Evolutionary conservation across 2,113 vertebrate species (phyloP).

Genomic region (Notarius quadriscutis): DNA sequence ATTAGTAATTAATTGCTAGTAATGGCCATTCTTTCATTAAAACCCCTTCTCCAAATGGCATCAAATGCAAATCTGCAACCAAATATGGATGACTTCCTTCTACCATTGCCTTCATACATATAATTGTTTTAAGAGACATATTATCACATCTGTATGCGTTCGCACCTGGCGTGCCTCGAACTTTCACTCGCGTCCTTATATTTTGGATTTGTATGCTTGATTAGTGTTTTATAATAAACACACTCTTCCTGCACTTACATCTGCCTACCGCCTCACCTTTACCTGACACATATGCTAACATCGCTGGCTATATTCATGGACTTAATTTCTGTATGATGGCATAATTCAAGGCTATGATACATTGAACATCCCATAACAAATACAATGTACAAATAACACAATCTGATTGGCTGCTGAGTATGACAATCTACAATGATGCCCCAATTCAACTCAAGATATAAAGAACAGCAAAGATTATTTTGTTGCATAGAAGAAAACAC

Average conservation of each 20-base stretch:
- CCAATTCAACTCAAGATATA: background rate
- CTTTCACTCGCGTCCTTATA: too few species aligned
- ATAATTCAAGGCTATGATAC: background rate
- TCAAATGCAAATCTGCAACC: background rate
- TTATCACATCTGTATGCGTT: too few species aligned
- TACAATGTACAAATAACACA: background rate
- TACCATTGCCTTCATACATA: background rate
- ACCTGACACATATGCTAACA: background rate
- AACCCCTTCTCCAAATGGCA: background rate
- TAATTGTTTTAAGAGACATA: background rate
- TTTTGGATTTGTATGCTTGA: too few species aligned
- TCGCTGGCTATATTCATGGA: background rate
- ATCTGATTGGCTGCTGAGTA: background rate
- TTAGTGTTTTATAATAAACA: too few species aligned
- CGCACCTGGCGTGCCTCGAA: too few species aligned
- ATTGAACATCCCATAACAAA: background rate
- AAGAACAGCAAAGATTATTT: background rate
- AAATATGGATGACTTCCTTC: background rate
- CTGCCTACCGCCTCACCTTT: too few species aligned
- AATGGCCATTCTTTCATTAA: background rate
- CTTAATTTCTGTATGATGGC: background rate
- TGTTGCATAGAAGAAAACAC: background rate
- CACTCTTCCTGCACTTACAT: too few species aligned
- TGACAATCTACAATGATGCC: background rate
- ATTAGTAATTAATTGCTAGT: background rate